Conservation (phyloP, 2,113 vertebrate species). For the Xyliphius kryptos region DNA sequence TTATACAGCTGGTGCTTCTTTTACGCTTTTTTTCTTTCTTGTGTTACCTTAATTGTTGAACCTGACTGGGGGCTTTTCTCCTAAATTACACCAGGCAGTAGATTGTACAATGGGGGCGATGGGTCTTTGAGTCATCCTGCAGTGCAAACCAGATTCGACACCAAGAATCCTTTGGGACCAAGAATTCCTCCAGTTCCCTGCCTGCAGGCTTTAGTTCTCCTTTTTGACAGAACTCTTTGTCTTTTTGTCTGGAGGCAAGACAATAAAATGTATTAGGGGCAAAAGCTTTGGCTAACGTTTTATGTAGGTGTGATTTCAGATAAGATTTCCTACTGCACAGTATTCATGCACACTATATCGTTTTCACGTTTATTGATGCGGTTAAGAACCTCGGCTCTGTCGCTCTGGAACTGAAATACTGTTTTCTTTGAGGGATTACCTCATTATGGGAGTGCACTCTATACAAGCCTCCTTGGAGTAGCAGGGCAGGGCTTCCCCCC, state of each 20-base stretch:
- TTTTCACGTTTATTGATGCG: constrained; percentile 8
- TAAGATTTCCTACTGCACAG: neutral
- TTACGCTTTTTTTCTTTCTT: neutral
- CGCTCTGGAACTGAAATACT: constrained; percentile 11
- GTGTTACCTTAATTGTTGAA: constrained; percentile 1
- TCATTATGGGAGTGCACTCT: constrained; percentile 23
- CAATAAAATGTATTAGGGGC: constrained; percentile 3
- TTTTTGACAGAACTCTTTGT: neutral
- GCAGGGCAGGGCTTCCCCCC: constrained; percentile 32
- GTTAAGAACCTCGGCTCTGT: neutral
- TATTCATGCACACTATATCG: constrained; percentile 16
- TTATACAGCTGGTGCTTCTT: neutral
- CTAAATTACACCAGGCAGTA: constrained; percentile 8
- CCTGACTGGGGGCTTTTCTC: neutral
- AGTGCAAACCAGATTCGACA: constrained; percentile 41
- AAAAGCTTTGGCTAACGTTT: neutral
- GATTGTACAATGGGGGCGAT: constrained; percentile 21
- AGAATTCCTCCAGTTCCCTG: constrained; percentile 39
- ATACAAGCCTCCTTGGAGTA: constrained; percentile 14
- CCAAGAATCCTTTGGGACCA: constrained; percentile 45
- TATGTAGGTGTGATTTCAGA: neutral
- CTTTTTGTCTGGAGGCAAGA: neutral
- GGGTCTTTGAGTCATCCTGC: constrained; percentile 46
- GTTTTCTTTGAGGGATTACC: constrained; percentile 26
- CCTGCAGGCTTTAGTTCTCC: constrained; percentile 27